A percentile compares a stretch with the other conserved stretches of the same genome.
Conservation (phyloP, 2,888 invertebrate species). For the Caenorhabditis panamensis region DNA sequence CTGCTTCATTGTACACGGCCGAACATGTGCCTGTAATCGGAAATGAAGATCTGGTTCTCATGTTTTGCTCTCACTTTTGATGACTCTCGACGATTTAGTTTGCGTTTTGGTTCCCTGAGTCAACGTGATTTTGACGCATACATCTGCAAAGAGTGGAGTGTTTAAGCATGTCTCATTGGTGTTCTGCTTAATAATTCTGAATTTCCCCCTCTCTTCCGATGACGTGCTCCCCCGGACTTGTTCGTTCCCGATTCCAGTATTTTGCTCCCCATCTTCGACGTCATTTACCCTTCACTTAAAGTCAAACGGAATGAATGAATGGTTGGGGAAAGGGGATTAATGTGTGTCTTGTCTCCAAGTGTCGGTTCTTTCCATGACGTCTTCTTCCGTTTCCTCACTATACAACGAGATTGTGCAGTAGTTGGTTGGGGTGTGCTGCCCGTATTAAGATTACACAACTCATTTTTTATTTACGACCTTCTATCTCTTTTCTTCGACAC, state of each 20-base stretch:
- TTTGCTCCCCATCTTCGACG: constrained; percentile 10
- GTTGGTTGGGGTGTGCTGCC: not conserved
- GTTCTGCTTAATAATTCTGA: constrained; percentile 12
- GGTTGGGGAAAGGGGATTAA: constrained; percentile 34
- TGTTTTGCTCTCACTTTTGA: constrained; percentile 68
- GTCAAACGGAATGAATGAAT: no score
- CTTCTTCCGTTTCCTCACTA: constrained; percentile 36
- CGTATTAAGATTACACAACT: constrained; percentile 34
- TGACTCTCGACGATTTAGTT: constrained; percentile 79
- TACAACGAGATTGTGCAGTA: constrained; percentile 6
- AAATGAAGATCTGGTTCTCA: no score
- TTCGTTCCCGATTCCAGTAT: no score
- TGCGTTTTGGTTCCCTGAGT: constrained; percentile 79
- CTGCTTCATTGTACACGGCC: constrained; percentile 79
- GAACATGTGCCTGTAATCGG: constrained; percentile 62
- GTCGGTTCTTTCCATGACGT: constrained; percentile 35
- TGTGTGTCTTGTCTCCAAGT: constrained; percentile 4
- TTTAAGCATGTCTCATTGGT: constrained; percentile 3
- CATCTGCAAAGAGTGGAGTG: constrained; percentile 79
- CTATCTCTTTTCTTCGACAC: not conserved
- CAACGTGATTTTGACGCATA: constrained; percentile 82
- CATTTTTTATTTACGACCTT: constrained; percentile 54
- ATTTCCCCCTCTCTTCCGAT: not conserved
- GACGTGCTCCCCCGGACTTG: constrained; percentile 16
- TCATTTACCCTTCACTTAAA: not conserved